A percentile compares a stretch with the other conserved stretches of the same genome.
Evolutionary conservation across 2,888 invertebrate species (phyloP).

Genomic region (Cylindroiulus punctatus): DNA sequence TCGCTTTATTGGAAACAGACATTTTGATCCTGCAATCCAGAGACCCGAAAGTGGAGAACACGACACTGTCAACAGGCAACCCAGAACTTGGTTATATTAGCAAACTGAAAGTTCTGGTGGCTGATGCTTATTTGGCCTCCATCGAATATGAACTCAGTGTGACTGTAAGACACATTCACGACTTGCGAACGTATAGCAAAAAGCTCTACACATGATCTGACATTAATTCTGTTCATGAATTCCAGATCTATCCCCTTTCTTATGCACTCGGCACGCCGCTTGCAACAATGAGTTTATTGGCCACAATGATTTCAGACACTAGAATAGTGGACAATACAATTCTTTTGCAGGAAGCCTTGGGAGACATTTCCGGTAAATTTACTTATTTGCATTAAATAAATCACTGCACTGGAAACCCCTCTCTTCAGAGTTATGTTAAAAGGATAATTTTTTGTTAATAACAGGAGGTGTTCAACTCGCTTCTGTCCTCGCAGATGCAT

Average conservation of each 20-base stretch:
- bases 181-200: neutral
- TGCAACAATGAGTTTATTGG: neutral
- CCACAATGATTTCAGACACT: neutral
- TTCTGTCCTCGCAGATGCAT: neutral
- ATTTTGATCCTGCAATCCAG: neutral
- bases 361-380: neutral
- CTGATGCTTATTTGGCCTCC: slow-evolving; percentile 14
- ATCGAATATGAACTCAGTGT: neutral
- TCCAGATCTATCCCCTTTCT: slow-evolving; percentile 25
- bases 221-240: neutral
- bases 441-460: neutral
- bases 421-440: neutral
- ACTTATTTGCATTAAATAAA: neutral
- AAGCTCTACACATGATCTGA: neutral
- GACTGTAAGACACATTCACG: neutral
- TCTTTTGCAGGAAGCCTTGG: neutral
- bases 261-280: neutral
- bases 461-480: neutral
- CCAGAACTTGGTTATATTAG: neutral
- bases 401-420: neutral
- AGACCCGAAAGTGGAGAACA: neutral
- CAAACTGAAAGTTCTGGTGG: slow-evolving; percentile 15
- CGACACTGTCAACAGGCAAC: neutral
- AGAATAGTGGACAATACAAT: neutral
- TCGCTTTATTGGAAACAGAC: neutral